Evolutionary conservation across 2,113 vertebrate species (phyloP).

Genomic region (Syngnathus floridae): DNA sequence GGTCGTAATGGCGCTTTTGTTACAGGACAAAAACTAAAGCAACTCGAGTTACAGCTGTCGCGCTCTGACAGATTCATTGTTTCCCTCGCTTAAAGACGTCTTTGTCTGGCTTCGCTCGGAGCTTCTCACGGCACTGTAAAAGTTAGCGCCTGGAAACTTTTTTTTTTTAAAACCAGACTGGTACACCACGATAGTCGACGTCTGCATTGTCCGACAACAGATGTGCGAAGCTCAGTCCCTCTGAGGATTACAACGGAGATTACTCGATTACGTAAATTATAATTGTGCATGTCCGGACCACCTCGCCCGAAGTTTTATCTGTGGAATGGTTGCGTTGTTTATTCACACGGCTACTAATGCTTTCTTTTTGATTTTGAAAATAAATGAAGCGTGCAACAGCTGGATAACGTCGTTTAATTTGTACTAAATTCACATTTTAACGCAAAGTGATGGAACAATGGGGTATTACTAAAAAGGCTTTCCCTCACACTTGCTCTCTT

Average conservation of each 20-base stretch:
- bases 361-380: slow-evolving; percentile 12
- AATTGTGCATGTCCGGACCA: slow-evolving; percentile 8
- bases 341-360: neutral
- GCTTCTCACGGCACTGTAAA: slow-evolving; percentile 8
- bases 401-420: neutral
- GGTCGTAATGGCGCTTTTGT: slow-evolving; percentile 6
- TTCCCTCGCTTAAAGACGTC: slow-evolving; percentile 3
- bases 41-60: neutral
- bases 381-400: neutral
- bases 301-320: neutral
- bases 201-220: slow-evolving; percentile 10
- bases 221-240: slow-evolving; percentile 14
- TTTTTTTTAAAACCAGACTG: slow-evolving; percentile 13
- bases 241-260: slow-evolving; percentile 35
- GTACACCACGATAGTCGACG: slow-evolving; percentile 11
- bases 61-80: slow-evolving; percentile 11
- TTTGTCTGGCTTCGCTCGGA: slow-evolving; percentile 16
- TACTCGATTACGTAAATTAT: slow-evolving; percentile 21
- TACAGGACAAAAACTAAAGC: slow-evolving; percentile 1
- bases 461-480: neutral
- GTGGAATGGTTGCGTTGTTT: slow-evolving; percentile 13
- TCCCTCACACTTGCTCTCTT: neutral
- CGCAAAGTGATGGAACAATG: neutral
- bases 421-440: neutral
- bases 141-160: slow-evolving; percentile 18